Conservation (phyloP, 2,113 vertebrate species). For the Cathartes aura region DNA sequence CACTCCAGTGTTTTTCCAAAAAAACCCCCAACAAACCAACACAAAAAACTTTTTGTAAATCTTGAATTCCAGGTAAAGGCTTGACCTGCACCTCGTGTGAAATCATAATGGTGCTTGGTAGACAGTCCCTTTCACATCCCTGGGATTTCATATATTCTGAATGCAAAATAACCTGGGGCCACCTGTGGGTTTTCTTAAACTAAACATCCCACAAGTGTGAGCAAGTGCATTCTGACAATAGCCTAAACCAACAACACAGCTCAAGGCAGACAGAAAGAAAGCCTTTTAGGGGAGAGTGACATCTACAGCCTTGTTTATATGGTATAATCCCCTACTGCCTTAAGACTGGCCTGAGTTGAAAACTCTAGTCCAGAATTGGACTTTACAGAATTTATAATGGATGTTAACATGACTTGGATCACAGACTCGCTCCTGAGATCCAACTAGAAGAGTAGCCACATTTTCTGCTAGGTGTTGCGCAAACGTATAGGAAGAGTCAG, state of each 20-base stretch:
- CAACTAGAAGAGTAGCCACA: neutral
- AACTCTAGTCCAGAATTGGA: neutral
- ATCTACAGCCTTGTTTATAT: slow-evolving; percentile 13
- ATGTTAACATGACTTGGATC: neutral
- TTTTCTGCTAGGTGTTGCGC: neutral
- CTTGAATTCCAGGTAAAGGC: slow-evolving; percentile 44
- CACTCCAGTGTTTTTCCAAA: neutral
- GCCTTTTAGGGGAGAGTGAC: slow-evolving; percentile 29
- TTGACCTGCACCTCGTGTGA: neutral
- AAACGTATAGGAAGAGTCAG: neutral
- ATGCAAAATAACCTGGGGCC: slow-evolving; percentile 42
- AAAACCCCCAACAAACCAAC: neutral
- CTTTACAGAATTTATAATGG: neutral
- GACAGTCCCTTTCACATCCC: neutral
- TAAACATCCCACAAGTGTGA: slow-evolving; percentile 49
- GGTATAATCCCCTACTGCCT: neutral
- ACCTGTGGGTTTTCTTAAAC: slow-evolving; percentile 44
- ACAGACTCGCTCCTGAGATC: neutral
- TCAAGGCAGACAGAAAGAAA: neutral
- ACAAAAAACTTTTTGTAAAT: neutral
- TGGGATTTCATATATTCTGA: slow-evolving; percentile 12
- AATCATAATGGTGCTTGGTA: slow-evolving; percentile 22
- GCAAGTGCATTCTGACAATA: slow-evolving; percentile 47
- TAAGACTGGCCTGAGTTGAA: neutral
- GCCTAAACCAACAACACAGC: slow-evolving; percentile 17